Percentiles rank a stretch among this genome's conserved stretches.
These are phyloP conservation scores for Achatina immaculata DNA, from an alignment of 1,140 invertebrate species.

Conservation along the genomic window DNA sequence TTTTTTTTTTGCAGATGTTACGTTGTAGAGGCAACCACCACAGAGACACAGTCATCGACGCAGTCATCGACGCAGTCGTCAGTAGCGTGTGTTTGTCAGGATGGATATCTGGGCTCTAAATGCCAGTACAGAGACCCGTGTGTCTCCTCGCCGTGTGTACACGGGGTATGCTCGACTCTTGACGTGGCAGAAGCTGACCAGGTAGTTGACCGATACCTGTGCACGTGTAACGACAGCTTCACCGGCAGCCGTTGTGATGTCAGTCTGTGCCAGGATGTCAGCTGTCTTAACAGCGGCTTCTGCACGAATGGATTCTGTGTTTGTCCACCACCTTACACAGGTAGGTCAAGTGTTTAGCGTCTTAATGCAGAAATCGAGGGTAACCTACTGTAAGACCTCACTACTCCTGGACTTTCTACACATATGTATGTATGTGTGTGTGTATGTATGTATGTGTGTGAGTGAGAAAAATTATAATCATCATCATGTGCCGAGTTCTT, in stretches of 20 bases:
- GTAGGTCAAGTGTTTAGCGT: conserved; percentile 1
- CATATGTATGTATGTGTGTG: too few relatives aligned
- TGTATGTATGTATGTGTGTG: too few relatives aligned
- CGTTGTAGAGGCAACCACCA: too few relatives aligned
- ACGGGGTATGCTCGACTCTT: neutral
- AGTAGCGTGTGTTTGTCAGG: neutral
- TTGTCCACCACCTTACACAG: neutral
- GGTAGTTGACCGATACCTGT: neutral
- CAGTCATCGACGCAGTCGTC: neutral
- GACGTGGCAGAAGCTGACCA: neutral
- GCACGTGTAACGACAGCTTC: neutral
- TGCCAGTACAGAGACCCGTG: conserved; percentile 3
- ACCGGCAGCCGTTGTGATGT: neutral
- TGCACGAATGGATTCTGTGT: neutral
- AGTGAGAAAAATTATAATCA: too few relatives aligned
- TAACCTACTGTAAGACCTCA: too few relatives aligned
- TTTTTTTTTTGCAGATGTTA: neutral
- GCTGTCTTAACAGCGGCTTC: neutral
- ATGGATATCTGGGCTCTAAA: neutral
- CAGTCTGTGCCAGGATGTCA: neutral
- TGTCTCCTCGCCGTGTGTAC: neutral
- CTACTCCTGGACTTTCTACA: too few relatives aligned
- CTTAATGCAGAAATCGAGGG: neutral
- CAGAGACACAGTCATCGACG: neutral
- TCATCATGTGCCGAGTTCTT: too few relatives aligned